phyloP scores from a whole-genome alignment of 1,140 invertebrate species.

The Apis dorsata region DNA sequence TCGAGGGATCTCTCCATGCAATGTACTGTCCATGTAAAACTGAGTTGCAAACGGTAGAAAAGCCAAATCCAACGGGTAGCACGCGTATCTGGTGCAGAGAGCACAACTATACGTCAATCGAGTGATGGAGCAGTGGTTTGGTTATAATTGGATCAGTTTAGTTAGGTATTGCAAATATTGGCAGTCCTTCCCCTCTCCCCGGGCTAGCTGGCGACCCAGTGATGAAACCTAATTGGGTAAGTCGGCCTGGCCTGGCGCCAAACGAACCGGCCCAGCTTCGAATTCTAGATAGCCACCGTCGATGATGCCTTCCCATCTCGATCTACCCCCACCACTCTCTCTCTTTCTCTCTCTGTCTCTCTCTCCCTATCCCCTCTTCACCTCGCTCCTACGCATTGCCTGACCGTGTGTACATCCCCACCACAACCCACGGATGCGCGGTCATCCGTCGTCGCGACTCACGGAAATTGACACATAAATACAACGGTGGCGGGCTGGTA shows the following conservation, averaged over 20 bases:
- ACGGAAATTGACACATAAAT: constrained; percentile 65
- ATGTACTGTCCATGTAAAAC: too few species aligned
- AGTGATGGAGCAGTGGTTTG: constrained; percentile 67
- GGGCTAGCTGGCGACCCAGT: constrained; percentile 75
- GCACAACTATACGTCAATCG: constrained; percentile 65
- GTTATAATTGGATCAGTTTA: constrained; percentile 77
- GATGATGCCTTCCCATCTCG: constrained; percentile 41
- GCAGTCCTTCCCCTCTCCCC: constrained; percentile 60
- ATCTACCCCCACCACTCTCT: neutral
- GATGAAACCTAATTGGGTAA: constrained; percentile 80
- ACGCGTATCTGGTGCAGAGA: constrained; percentile 47
- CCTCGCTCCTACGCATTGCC: neutral
- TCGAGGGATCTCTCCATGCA: too few species aligned
- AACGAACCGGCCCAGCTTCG: constrained; percentile 60
- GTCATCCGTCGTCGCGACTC: constrained; percentile 13
- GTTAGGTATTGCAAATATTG: constrained; percentile 79
- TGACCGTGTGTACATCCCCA: neutral
- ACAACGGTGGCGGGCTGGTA: constrained; percentile 44
- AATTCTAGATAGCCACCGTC: constrained; percentile 59
- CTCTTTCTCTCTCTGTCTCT: too few species aligned
- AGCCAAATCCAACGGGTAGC: constrained; percentile 2
- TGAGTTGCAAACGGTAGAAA: neutral
- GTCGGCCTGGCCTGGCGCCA: constrained; percentile 77
- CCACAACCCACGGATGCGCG: neutral
- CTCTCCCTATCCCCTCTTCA: neutral